Percentiles rank a stretch among this genome's conserved stretches.
phyloP scores from a whole-genome alignment of 2,797 vertebrate species.

The Paramormyrops hopkinsi region DNA sequence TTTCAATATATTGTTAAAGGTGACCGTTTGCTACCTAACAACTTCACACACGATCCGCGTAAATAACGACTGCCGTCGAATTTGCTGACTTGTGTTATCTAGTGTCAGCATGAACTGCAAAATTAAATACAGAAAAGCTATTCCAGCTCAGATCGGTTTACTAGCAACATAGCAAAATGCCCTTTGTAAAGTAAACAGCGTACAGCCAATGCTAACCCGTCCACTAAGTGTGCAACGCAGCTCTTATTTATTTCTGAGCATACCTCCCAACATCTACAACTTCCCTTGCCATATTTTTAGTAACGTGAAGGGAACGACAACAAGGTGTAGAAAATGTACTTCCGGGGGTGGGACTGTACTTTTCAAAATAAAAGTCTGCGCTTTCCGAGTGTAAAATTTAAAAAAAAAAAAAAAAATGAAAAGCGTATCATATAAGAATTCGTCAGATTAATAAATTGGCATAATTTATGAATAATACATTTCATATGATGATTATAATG shows the following conservation, averaged over 20 bases:
- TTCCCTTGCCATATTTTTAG: slow-evolving; percentile 14
- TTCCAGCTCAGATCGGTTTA: neutral
- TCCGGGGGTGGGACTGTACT: neutral
- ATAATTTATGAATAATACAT: neutral
- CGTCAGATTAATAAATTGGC: neutral
- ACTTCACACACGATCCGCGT: slow-evolving; percentile 18
- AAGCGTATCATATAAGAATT: neutral
- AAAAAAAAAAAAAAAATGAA: neutral
- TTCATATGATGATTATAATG: neutral
- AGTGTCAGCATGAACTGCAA: neutral
- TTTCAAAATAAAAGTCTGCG: slow-evolving; percentile 9
- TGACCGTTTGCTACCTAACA: neutral
- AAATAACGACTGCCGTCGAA: slow-evolving; percentile 12
- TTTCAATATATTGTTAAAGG: neutral
- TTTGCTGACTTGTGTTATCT: slow-evolving; percentile 11
- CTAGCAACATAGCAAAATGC: neutral
- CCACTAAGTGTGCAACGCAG: neutral
- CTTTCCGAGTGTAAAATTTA: neutral
- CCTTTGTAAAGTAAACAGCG: neutral
- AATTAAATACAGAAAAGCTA: neutral
- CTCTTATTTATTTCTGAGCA: neutral
- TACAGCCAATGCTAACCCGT: neutral
- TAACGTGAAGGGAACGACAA: neutral
- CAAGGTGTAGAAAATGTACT: neutral
- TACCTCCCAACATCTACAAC: slow-evolving; percentile 14